Evolutionary conservation across 2,888 invertebrate species (phyloP).

Genomic region (Caenorhabditis afra): DNA sequence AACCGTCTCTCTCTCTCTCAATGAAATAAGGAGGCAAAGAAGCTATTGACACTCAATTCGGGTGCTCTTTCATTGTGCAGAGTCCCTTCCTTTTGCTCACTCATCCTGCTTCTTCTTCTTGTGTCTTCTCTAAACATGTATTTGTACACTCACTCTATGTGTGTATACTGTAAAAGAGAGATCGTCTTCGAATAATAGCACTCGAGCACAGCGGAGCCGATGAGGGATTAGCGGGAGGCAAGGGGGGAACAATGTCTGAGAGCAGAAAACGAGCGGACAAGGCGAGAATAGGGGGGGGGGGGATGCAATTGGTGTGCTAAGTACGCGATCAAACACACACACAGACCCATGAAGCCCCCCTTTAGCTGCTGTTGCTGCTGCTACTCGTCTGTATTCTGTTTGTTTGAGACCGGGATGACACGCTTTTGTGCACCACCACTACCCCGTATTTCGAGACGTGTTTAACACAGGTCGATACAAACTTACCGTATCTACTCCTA

Average conservation of each 20-base stretch:
- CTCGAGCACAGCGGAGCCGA: conserved; percentile 34
- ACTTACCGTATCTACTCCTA: too few relatives aligned
- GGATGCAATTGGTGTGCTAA: conserved; percentile 56
- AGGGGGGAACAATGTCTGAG: conserved; percentile 29
- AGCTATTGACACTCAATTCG: conserved; percentile 5
- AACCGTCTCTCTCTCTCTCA: conserved; percentile 10
- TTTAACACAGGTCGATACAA: too few relatives aligned
- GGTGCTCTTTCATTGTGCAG: conserved; percentile 2
- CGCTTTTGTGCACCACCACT: conserved; percentile 40
- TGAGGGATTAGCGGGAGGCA: not conserved
- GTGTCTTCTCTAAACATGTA: conserved; percentile 11
- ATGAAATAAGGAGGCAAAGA: too few relatives aligned
- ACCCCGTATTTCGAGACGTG: too few relatives aligned
- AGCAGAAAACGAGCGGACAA: conserved; percentile 60
- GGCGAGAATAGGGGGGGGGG: conserved; percentile 1
- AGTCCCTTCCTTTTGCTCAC: too few relatives aligned
- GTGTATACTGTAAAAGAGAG: conserved; percentile 15
- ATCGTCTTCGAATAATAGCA: conserved; percentile 57
- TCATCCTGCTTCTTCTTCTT: too few relatives aligned
- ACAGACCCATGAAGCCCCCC: too few relatives aligned
- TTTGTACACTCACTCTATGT: conserved; percentile 11
- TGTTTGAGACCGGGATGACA: conserved; percentile 17
- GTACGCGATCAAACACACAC: conserved; percentile 43
- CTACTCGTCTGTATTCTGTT: conserved; percentile 15
- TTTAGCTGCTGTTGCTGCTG: too few relatives aligned